phyloP scores from a whole-genome alignment of 1,140 invertebrate species.

The Caerostris extrusa region DNA sequence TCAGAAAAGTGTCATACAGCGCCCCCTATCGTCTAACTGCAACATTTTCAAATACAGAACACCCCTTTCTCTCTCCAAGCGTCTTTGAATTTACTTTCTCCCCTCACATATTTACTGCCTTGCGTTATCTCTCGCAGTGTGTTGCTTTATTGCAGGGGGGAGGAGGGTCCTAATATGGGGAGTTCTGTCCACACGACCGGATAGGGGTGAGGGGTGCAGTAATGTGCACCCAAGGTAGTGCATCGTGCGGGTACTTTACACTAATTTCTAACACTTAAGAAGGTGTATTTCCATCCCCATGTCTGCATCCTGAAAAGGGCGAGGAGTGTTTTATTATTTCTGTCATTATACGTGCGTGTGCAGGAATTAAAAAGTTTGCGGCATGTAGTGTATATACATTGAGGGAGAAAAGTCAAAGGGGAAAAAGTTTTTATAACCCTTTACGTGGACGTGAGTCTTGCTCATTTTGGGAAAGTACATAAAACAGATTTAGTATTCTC shows the following conservation, averaged over 20 bases:
- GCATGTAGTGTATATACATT: too few relatives aligned
- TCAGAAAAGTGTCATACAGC: conserved; percentile 60
- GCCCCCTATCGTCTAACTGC: conserved; percentile 40
- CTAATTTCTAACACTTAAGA: conserved; percentile 69
- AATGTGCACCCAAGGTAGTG: conserved; percentile 41
- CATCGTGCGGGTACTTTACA: conserved; percentile 40
- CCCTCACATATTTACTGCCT: background rate
- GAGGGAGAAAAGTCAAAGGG: background rate
- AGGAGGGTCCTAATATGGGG: background rate
- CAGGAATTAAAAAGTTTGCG: background rate
- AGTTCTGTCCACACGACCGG: background rate
- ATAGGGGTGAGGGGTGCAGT: background rate
- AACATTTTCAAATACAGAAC: conserved; percentile 46
- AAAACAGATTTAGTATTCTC: too few relatives aligned
- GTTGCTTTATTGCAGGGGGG: background rate
- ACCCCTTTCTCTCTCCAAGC: background rate
- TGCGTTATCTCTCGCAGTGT: background rate
- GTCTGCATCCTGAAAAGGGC: background rate
- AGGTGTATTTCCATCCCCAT: background rate
- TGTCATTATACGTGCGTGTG: background rate
- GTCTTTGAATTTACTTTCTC: background rate
- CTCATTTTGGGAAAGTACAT: too few relatives aligned
- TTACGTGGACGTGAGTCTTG: too few relatives aligned
- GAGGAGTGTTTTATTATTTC: conserved; percentile 21
- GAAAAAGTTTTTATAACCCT: background rate